Conservation (phyloP, 2,888 invertebrate genomes). For the Chrysodeixis includens region DNA sequence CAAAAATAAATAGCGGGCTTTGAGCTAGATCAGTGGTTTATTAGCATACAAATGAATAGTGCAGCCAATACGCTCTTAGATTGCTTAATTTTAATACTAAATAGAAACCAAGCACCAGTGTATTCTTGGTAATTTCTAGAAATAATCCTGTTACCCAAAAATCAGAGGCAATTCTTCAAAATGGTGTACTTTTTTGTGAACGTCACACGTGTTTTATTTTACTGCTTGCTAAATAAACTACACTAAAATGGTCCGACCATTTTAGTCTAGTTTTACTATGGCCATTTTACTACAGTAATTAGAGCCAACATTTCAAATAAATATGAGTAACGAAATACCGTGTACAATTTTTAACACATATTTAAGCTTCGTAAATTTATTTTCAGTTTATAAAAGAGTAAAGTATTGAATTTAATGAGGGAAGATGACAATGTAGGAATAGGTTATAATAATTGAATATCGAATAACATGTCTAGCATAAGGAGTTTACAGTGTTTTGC, state of each 20-base stretch:
- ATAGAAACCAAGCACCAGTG: too few species aligned
- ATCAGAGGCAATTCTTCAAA: too few species aligned
- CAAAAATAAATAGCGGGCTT: background rate
- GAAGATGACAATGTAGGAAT: background rate
- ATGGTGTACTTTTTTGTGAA: too few species aligned
- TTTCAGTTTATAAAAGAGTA: background rate
- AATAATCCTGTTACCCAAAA: too few species aligned
- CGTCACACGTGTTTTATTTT: too few species aligned
- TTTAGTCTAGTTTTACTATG: too few species aligned
- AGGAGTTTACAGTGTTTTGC: background rate
- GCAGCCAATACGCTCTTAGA: background rate
- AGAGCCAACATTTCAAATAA: too few species aligned
- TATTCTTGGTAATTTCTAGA: too few species aligned
- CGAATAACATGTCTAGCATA: background rate
- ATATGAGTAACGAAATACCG: too few species aligned
- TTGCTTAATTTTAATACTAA: background rate
- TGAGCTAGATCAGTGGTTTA: background rate
- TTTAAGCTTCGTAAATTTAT: background rate
- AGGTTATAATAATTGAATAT: background rate
- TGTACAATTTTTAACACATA: background rate
- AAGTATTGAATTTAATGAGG: slow-evolving; percentile 9
- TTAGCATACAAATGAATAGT: slow-evolving; percentile 7
- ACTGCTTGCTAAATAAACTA: too few species aligned
- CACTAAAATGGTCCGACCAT: too few species aligned
- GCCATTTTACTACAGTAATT: too few species aligned